Percentiles rank a stretch among this genome's conserved stretches.
These are phyloP conservation scores for Morpho helenor DNA, from an alignment of 2,888 invertebrate genomes.

Conservation along the genomic window DNA sequence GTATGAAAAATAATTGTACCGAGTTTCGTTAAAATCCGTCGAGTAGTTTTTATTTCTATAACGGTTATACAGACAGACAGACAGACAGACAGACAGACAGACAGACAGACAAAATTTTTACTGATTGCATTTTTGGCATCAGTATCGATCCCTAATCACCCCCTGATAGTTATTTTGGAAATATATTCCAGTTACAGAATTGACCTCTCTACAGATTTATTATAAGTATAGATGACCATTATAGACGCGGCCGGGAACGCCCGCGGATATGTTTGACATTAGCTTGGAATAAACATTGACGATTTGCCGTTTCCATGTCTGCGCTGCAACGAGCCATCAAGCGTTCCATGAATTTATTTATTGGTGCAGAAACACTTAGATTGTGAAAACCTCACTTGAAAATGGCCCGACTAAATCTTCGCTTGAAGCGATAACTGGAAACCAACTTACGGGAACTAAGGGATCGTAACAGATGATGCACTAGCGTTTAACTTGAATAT, in stretches of 20 bases:
- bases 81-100: no score
- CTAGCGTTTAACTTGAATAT: conserved; percentile 22
- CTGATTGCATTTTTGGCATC: no score
- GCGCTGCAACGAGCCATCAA: conserved; percentile 39
- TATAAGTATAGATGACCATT: no score
- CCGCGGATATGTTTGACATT: conserved; percentile 67
- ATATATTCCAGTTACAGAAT: no score
- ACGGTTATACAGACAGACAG: no score
- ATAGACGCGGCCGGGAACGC: conserved; percentile 43
- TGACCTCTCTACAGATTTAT: no score
- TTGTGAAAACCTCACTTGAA: conserved; percentile 32
- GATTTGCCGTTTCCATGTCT: conserved; percentile 55
- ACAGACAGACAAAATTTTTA: no score
- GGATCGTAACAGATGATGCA: conserved; percentile 19
- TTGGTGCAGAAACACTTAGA: conserved; percentile 35
- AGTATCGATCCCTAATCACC: no score
- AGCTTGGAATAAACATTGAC: conserved; percentile 65
- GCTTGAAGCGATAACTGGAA: conserved; percentile 29
- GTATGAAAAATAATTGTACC: no score
- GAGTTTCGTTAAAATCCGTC: no score
- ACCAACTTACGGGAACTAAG: conserved; percentile 18
- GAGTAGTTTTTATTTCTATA: no score
- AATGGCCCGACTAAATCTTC: conserved; percentile 28
- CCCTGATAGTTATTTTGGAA: no score
- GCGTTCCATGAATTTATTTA: conserved; percentile 42